Evolutionary conservation across 2,888 invertebrate species (phyloP), one percentile per base, ranked within the genome.

Genomic region (Drosophila flavopinicola): DNA sequence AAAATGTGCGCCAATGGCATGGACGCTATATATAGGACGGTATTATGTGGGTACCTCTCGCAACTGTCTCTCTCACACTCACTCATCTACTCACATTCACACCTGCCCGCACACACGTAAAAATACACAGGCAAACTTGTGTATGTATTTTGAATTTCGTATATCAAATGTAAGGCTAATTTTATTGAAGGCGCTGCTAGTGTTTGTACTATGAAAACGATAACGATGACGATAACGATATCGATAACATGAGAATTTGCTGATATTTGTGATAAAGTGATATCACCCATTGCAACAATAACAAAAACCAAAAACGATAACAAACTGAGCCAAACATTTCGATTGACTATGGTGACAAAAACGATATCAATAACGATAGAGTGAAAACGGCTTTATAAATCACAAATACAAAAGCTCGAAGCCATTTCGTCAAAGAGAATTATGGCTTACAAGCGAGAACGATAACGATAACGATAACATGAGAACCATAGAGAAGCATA

Each of bases 21-120:
- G 76, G 76, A 77, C 76, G 74, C 74, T 73, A 75, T 74, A 48
- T 65, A 54, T 60, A 77, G 77, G 77, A 77, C 77, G 79, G 77
- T 77, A 61, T 64, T 59, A 64, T 65, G 51, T 75, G 70, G 71
- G 59, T 67, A 59, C 52, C 52, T 3, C 20, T 49, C 38, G 45
- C 41, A 47, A 49, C 49, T 64, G 32, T 29, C 27, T 45, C 39
- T 33, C 10, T 38, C 38, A 37, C 47, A 39, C 35, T n/a, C 45
- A 41, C 42, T 38, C 51, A 37, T 47, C 23, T 38, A 57, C 29
- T 25, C 23, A 27, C 13, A 30, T 39, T 42, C 32, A 6, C 41
- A 24, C 13, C 7, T 11, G 23, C 45, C 37, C 32, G 23, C 41
- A 42, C 10, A 29, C 38, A 45, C 9, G 9, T 15, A 37, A 10